Percentiles rank a stretch among this genome's conserved stretches.
phyloP scores from a whole-genome alignment of 2,888 invertebrate genomes.

The Eupithecia subumbrata region DNA sequence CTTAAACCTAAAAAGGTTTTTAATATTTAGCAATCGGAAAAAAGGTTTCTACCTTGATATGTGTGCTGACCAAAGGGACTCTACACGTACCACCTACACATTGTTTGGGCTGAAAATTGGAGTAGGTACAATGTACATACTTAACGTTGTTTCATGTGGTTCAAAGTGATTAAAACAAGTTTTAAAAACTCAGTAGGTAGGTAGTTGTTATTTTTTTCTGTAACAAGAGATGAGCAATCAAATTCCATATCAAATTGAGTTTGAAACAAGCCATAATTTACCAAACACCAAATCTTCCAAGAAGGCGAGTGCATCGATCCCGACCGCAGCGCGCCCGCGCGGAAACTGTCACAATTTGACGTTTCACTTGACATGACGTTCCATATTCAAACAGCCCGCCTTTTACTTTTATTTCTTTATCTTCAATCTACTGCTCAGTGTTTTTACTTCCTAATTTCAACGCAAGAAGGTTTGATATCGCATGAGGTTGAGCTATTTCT shows the following conservation, averaged over 20 bases:
- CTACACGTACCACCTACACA: background rate
- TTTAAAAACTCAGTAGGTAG: background rate
- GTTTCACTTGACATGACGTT: constrained; percentile 82
- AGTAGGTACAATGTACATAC: background rate
- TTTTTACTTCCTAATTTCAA: constrained; percentile 47
- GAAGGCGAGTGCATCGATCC: constrained; percentile 73
- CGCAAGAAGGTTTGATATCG: constrained; percentile 66
- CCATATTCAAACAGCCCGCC: constrained; percentile 79
- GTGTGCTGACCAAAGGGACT: background rate
- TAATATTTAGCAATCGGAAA: background rate
- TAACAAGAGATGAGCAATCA: constrained; percentile 34
- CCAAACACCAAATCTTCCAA: constrained; percentile 64
- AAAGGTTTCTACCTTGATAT: background rate
- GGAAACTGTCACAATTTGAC: constrained; percentile 83
- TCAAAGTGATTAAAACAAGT: background rate
- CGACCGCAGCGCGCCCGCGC: constrained; percentile 69
- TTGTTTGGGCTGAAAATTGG: background rate
- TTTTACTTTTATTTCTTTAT: constrained; percentile 79
- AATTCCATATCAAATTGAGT: constrained; percentile 58
- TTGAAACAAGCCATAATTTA: constrained; percentile 54
- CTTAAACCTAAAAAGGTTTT: no score
- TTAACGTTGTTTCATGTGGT: background rate
- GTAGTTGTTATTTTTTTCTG: background rate
- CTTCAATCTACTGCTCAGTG: constrained; percentile 68
- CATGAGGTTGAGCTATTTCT: constrained; percentile 48